These are phyloP conservation scores for Oncorhynchus tshawytscha DNA, from an alignment of 2,113 vertebrate genomes.

Conservation along the genomic window DNA sequence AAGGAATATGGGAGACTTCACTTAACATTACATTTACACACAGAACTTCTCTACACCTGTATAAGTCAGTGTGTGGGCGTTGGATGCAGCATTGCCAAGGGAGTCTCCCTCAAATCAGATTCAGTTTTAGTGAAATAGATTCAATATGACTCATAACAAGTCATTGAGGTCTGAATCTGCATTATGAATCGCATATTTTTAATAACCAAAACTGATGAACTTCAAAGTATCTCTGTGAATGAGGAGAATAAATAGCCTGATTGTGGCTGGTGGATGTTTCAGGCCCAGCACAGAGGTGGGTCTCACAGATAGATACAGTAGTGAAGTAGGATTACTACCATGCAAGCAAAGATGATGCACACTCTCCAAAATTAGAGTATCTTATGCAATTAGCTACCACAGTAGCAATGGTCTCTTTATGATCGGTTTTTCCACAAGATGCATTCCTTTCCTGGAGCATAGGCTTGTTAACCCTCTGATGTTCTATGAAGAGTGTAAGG, in stretches of 20 bases:
- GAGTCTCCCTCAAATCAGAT: slow-evolving; percentile 2
- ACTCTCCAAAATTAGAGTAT: neutral
- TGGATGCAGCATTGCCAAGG: neutral
- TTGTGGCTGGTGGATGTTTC: slow-evolving; percentile 18
- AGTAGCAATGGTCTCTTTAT: neutral
- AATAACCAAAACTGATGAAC: neutral
- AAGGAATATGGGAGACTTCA: slow-evolving; percentile 16
- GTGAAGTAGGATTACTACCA: slow-evolving; percentile 33
- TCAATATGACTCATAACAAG: neutral
- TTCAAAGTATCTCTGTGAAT: slow-evolving; percentile 3
- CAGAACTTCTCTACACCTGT: neutral
- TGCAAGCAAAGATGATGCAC: slow-evolving; percentile 40
- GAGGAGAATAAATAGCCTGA: slow-evolving; percentile 1
- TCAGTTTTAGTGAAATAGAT: neutral
- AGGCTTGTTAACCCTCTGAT: slow-evolving; percentile 1
- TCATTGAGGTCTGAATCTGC: neutral
- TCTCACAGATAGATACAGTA: neutral
- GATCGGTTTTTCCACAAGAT: neutral
- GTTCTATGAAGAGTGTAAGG: too few species aligned
- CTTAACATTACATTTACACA: neutral
- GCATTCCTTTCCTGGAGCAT: slow-evolving; percentile 9
- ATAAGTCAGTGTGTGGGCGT: neutral
- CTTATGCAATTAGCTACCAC: neutral
- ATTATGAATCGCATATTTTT: neutral
- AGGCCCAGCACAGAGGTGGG: neutral